These are phyloP conservation scores for Ranitomeya imitator DNA, from an alignment of 2,113 vertebrate genomes.

Conservation along the genomic window DNA sequence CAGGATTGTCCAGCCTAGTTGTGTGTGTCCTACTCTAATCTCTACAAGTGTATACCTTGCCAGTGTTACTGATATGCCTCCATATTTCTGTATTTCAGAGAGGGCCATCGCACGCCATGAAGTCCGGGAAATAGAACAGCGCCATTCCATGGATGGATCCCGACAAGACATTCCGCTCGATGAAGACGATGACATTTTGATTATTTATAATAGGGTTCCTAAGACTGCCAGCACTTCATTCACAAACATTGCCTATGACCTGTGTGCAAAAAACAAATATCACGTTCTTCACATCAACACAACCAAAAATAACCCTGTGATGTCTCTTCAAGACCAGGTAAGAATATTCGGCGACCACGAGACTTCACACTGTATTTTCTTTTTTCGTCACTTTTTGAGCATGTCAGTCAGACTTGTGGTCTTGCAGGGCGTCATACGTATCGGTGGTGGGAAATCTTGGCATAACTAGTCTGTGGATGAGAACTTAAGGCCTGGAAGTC, in stretches of 20 bases:
- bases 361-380: neutral
- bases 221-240: conserved; percentile 99
- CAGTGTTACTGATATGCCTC: neutral
- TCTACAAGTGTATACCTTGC: neutral
- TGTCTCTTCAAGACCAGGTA: conserved; percentile 99
- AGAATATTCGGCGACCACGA: conserved; percentile 26
- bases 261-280: conserved; percentile 87
- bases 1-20: too few relatives aligned
- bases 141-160: conserved; percentile 78
- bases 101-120: conserved; percentile 89
- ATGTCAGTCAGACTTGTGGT: neutral
- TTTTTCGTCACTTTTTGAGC: neutral
- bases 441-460: neutral
- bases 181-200: conserved; percentile 83
- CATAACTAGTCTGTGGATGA: too few relatives aligned
- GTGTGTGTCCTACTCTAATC: too few relatives aligned
- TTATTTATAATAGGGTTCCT: conserved; percentile 97
- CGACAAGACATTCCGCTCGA: conserved; percentile 70
- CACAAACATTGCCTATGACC: conserved; percentile 91
- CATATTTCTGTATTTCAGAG: conserved; percentile 72
- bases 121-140: conserved; percentile 87
- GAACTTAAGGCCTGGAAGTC: neutral
- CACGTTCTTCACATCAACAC: conserved; percentile 99
- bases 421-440: neutral
- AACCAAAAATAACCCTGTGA: conserved; percentile 98